A percentile compares a stretch with the other conserved stretches of the same genome.
These are phyloP conservation scores for Ichneumoninae sp. DNA, from an alignment of 2,888 invertebrate species.

Conservation along the genomic window DNA sequence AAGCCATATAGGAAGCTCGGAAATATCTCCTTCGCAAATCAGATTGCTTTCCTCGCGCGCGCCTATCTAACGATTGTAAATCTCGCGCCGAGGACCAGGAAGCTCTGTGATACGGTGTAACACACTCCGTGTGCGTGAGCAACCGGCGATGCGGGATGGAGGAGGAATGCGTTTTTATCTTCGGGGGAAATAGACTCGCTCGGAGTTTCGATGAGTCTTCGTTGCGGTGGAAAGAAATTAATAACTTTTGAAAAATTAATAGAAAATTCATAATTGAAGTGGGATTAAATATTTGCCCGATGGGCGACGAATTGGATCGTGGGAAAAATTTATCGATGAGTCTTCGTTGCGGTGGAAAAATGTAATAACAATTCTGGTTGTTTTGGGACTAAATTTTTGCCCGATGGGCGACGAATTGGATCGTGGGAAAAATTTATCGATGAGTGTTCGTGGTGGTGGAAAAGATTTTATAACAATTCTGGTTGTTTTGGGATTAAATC, in stretches of 20 bases:
- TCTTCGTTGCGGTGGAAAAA: no score
- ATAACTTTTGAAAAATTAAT: background rate
- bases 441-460: no score
- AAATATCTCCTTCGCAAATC: slow-evolving; percentile 23
- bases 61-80: slow-evolving; percentile 23
- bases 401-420: no score
- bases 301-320: no score
- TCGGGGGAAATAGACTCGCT: background rate
- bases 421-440: no score
- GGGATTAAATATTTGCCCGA: no score
- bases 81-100: slow-evolving; percentile 24
- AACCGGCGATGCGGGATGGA: background rate
- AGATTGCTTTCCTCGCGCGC: slow-evolving; percentile 24
- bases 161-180: background rate
- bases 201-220: background rate
- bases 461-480: no score
- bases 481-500: no score
- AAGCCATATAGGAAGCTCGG: slow-evolving; percentile 43
- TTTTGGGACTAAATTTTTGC: no score
- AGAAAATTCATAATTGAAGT: no score
- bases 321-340: no score
- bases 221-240: background rate
- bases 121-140: slow-evolving; percentile 7
- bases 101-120: slow-evolving; percentile 11
- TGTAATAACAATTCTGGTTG: no score